Evolutionary conservation across 2,113 vertebrate species (phyloP), one percentile per base, ranked within the genome.

Genomic region (Mustela nigripes): DNA sequence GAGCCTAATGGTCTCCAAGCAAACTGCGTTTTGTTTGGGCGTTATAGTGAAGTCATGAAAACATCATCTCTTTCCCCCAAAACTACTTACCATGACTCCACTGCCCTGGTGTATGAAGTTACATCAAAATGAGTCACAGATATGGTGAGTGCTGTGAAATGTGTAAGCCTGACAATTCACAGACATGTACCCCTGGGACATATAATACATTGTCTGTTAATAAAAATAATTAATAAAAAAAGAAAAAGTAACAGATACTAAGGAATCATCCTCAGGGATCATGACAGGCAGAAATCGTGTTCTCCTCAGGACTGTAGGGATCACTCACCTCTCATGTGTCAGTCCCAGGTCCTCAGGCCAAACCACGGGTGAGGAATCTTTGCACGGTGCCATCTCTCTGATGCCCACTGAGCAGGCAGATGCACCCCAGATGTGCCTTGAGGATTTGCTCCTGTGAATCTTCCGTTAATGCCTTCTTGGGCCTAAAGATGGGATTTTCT

Each of bases 251-350:
- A 53, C 21, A 60, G 67, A 62, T 18, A 7, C 39, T 24, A 39
- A 50, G 19, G 26, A 50, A 50, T 39, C 39, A 1, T 58, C 19
- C n/a, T 88, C 22, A 79, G 90, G 16, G 69, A 2, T 10, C 1
- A 28, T 28, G 73, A 45, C 65, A 63, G 65, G 45, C 0, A 4
- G 19, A 28, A 15, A 0, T 3, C 9, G 0, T 0, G 24, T 36
- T 97, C 67, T 79, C 48, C 50, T 14, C 7, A 15, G 15, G 19
- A 81, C 31, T 0, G 7, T 5, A 39, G 2, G 39, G 63, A 21
- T 94, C 94, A 18, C 18, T 62, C n/a, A 67, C 58, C 39, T 6
- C 84, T 33, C 60, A 58, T 45, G 62, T 73, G 22, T 50, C 6
- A 5, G 1, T 18, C 5, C 60, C 60, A 0, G 11, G 22, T 18